Conservation (phyloP, 2,888 invertebrate species). For the Pseudococcus viburni region DNA sequence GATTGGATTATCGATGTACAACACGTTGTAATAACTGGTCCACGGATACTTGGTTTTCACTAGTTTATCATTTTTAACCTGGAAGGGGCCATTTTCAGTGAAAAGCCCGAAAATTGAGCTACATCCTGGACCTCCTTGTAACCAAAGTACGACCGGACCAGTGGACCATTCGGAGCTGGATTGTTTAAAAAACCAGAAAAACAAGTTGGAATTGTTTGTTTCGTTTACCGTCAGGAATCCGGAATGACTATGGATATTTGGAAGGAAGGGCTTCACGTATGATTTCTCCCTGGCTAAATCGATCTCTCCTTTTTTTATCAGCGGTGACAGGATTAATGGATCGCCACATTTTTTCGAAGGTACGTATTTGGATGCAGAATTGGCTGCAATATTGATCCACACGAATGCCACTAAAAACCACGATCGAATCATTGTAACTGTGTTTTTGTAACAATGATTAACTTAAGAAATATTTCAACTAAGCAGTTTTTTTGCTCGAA, state of each 20-base stretch:
- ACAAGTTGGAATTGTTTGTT: constrained; percentile 72
- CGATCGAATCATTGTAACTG: constrained; percentile 68
- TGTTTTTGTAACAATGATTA: no score
- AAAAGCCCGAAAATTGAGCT: constrained; percentile 86
- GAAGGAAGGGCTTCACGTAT: neutral
- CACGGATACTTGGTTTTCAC: constrained; percentile 80
- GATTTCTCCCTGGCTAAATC: neutral
- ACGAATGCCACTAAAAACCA: neutral
- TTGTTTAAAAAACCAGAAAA: constrained; percentile 74
- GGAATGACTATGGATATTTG: constrained; percentile 75
- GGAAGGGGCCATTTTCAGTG: constrained; percentile 86
- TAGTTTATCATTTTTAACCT: constrained; percentile 73
- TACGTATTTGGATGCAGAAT: neutral
- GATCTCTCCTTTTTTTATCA: constrained; percentile 11
- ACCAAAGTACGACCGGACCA: constrained; percentile 78
- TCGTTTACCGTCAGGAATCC: constrained; percentile 78
- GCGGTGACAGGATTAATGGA: constrained; percentile 52
- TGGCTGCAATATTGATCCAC: neutral
- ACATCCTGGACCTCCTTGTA: constrained; percentile 89
- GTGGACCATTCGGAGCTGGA: constrained; percentile 70
- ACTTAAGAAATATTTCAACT: no score
- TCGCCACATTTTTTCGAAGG: constrained; percentile 39
- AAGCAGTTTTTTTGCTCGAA: no score
- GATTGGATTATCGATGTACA: constrained; percentile 94
- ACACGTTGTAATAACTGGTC: constrained; percentile 83